phyloP scores from a whole-genome alignment of 1,140 invertebrate species.

The Steinernema feltiae region DNA sequence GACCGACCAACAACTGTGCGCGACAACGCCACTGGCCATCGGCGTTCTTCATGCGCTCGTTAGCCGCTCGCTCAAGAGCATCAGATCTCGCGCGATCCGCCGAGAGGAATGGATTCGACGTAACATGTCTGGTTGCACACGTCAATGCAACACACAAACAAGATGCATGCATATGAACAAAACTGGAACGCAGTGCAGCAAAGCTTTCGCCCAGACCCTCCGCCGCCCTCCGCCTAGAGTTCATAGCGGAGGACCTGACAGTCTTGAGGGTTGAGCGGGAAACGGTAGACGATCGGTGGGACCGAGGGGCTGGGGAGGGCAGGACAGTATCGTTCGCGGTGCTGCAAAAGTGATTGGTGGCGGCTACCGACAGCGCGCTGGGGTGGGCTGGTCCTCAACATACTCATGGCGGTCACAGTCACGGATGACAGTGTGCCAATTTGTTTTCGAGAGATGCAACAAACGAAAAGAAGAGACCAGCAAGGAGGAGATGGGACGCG shows the following conservation, averaged over 20 bases:
- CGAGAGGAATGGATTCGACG: not conserved
- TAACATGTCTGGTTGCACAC: not conserved
- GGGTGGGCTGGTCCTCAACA: not conserved
- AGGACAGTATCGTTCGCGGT: no score
- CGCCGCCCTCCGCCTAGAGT: no score
- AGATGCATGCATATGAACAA: not conserved
- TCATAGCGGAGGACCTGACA: no score
- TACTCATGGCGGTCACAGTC: not conserved
- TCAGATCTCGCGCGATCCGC: not conserved
- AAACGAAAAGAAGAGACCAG: no score
- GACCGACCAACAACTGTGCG: not conserved
- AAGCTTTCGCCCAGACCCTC: no score
- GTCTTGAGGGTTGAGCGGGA: no score
- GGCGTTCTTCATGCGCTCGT: slow-evolving; percentile 8
- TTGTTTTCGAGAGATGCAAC: not conserved
- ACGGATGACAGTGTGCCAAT: not conserved
- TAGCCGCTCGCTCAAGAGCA: slow-evolving; percentile 8
- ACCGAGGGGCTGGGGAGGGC: no score
- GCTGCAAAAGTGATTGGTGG: not conserved
- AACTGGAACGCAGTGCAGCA: not conserved
- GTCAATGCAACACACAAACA: not conserved
- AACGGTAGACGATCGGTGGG: no score
- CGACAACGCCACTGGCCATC: not conserved
- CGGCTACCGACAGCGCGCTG: not conserved
- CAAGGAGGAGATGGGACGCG: not conserved